phyloP scores from a whole-genome alignment of 1,140 invertebrate species.

The Scaptomyza montana region DNA sequence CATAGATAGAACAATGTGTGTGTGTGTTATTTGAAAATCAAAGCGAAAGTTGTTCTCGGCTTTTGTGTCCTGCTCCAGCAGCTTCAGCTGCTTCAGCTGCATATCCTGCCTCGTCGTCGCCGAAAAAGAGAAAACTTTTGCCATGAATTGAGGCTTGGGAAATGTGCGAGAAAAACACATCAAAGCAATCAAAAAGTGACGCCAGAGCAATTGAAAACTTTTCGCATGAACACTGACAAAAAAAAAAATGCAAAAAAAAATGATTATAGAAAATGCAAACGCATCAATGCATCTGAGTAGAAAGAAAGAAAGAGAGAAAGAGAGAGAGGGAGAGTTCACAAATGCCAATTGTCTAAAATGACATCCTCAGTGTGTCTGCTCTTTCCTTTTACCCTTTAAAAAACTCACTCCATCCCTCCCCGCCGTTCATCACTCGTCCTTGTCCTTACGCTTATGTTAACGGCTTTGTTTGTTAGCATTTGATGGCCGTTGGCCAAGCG shows the following conservation, averaged over 20 bases:
- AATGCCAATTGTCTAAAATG: constrained; percentile 66
- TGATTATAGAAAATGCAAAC: constrained; percentile 69
- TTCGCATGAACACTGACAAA: constrained; percentile 61
- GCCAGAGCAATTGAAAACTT: constrained; percentile 83
- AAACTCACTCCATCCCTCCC: not conserved
- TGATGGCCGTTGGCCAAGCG: constrained; percentile 68
- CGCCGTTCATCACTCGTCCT: not conserved
- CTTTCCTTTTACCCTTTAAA: too few relatives aligned
- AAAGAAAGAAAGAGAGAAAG: not conserved
- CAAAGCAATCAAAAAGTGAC: constrained; percentile 83
- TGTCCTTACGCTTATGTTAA: constrained; percentile 63
- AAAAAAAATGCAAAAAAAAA: constrained; percentile 30
- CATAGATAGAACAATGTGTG: constrained; percentile 31
- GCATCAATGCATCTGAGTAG: constrained; percentile 42
- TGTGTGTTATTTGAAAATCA: constrained; percentile 72
- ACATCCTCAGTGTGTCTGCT: constrained; percentile 19
- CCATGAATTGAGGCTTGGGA: constrained; percentile 80
- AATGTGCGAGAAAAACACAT: constrained; percentile 81
- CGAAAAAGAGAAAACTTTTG: constrained; percentile 68
- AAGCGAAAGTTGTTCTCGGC: constrained; percentile 77
- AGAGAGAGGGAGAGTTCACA: constrained; percentile 17
- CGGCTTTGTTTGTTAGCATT: constrained; percentile 68
- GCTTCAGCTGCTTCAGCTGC: constrained; percentile 10
- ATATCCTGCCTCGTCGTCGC: constrained; percentile 29
- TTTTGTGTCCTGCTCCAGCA: constrained; percentile 51